phyloP scores from a whole-genome alignment of 2,888 invertebrate genomes.

The Allacma fusca region DNA sequence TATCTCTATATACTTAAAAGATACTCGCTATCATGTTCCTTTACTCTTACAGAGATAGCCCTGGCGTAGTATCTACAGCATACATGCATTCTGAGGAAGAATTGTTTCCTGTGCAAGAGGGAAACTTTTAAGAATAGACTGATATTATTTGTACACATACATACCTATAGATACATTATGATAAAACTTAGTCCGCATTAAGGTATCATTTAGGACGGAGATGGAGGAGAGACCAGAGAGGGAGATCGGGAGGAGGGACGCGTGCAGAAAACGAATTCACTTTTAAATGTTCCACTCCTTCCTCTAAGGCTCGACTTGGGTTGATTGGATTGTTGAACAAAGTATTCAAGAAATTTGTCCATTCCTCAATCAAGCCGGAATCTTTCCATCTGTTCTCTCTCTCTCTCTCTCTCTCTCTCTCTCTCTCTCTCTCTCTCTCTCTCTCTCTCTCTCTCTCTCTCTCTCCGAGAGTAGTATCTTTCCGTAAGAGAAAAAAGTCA shows the following conservation, averaged over 20 bases:
- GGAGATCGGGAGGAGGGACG: background rate
- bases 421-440: background rate
- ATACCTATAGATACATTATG: background rate
- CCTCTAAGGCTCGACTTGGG: background rate
- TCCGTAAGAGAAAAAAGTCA: slow-evolving; percentile 4
- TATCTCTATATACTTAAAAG: too few relatives aligned
- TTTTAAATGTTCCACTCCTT: slow-evolving; percentile 23
- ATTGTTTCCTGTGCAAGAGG: background rate
- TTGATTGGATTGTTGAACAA: slow-evolving; percentile 37
- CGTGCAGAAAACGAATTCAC: background rate
- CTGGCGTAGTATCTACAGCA: too few relatives aligned
- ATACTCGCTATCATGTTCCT: too few relatives aligned
- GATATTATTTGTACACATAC: background rate
- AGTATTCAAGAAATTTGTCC: slow-evolving; percentile 34
- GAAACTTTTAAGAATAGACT: background rate
- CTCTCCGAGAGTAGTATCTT: too few relatives aligned
- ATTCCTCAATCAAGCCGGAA: slow-evolving; percentile 32
- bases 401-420: background rate
- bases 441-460: background rate
- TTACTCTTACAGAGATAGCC: too few relatives aligned
- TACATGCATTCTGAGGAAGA: too few relatives aligned
- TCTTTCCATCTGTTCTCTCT: background rate
- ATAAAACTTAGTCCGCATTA: slow-evolving; percentile 1
- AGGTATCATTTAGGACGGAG: background rate
- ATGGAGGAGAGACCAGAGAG: background rate